These are phyloP conservation scores for Zaprionus ornatus DNA, from an alignment of 1,140 invertebrate genomes.

Conservation along the genomic window DNA sequence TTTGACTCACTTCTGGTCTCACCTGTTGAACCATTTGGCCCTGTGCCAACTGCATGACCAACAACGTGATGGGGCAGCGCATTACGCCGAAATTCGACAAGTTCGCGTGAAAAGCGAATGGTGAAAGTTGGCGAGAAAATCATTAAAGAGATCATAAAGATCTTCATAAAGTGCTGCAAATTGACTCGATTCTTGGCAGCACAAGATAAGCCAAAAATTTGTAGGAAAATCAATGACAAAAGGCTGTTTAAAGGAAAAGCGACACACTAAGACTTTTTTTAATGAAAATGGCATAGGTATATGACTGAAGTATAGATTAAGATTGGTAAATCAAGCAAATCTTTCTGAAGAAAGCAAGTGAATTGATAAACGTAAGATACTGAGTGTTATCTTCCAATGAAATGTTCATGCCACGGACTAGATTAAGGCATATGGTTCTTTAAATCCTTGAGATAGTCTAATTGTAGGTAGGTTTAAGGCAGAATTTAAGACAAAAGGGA, in stretches of 20 bases:
- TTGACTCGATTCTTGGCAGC: conserved; percentile 7
- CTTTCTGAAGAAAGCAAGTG: no score
- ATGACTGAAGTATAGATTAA: neutral
- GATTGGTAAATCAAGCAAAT: neutral
- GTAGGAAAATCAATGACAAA: conserved; percentile 36
- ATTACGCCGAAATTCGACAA: conserved; percentile 44
- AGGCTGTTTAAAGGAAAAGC: conserved; percentile 16
- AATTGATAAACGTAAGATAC: no score
- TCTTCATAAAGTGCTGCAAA: conserved; percentile 9
- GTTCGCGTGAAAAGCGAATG: conserved; percentile 53
- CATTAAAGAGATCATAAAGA: neutral
- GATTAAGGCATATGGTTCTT: no score
- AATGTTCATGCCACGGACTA: no score
- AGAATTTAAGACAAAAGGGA: no score
- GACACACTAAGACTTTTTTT: conserved; percentile 24
- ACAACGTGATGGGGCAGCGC: conserved; percentile 7
- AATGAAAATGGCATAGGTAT: conserved; percentile 3
- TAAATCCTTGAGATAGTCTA: no score
- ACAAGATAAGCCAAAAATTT: conserved; percentile 18
- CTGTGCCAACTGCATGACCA: conserved; percentile 40
- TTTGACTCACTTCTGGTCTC: conserved; percentile 31
- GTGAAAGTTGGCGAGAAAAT: conserved; percentile 4
- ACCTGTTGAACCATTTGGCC: conserved; percentile 52
- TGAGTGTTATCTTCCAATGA: no score
- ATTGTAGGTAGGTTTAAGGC: no score